A percentile compares a stretch with the other conserved stretches of the same genome.
phyloP scores from a whole-genome alignment of 2,888 invertebrate species.

The Lysandra coridon region DNA sequence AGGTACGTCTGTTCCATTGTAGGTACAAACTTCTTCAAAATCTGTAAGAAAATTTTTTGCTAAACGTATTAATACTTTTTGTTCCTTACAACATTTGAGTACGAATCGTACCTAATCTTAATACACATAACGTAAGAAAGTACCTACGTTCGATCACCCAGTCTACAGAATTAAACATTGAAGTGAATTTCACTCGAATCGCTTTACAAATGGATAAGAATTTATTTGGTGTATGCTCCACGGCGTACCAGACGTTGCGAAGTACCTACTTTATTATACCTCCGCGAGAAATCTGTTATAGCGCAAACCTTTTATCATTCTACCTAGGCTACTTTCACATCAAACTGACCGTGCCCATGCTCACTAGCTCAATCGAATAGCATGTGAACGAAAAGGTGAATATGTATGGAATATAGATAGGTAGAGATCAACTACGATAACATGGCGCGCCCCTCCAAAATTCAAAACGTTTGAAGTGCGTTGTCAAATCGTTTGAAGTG shows the following conservation, averaged over 20 bases:
- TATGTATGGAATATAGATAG: too few species aligned
- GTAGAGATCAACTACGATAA: too few species aligned
- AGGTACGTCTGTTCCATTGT: too few species aligned
- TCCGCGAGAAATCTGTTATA: constrained; percentile 41
- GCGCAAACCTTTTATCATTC: constrained; percentile 35
- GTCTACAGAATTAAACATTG: constrained; percentile 13
- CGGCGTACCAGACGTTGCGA: constrained; percentile 40
- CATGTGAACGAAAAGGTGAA: too few species aligned
- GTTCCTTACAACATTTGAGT: too few species aligned
- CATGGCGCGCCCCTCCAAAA: too few species aligned
- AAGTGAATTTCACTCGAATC: background rate
- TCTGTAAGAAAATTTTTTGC: too few species aligned
- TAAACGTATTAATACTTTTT: too few species aligned
- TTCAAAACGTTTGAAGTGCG: too few species aligned
- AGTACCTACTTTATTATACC: constrained; percentile 44
- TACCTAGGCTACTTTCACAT: background rate
- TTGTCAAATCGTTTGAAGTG: too few species aligned
- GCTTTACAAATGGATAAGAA: constrained; percentile 33
- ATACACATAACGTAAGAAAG: background rate
- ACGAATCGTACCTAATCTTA: too few species aligned
- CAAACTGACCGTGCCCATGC: background rate
- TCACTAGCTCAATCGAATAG: background rate
- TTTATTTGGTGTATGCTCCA: constrained; percentile 38
- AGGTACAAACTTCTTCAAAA: too few species aligned
- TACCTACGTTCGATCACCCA: background rate